Percentiles rank a stretch among this genome's conserved stretches.
phyloP scores from a whole-genome alignment of 30 jellyfish, hydroid and myxozoan species.

The Phacellophora camtschatica region DNA sequence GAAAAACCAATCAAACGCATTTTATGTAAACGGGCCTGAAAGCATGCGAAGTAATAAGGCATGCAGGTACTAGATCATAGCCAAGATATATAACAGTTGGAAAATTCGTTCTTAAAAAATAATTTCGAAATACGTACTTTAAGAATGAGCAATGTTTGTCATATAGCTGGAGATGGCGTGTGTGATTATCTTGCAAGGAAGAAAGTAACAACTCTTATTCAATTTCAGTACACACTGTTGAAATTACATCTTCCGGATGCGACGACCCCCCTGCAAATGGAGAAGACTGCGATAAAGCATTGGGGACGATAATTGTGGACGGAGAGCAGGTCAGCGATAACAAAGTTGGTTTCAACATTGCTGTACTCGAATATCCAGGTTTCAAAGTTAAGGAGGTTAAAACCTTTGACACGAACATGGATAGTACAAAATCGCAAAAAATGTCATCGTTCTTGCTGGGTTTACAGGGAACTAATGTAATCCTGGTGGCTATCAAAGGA shows the following conservation, averaged over 20 bases:
- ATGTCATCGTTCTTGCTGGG: conserved; percentile 76
- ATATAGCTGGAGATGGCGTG: too few species aligned
- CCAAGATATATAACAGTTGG: too few species aligned
- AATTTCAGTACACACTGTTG: conserved; percentile 55
- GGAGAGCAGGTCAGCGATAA: conserved; percentile 88
- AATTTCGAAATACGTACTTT: too few species aligned
- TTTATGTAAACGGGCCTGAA: too few species aligned
- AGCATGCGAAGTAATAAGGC: too few species aligned
- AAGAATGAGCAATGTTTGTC: too few species aligned
- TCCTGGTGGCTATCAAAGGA: conserved; percentile 81
- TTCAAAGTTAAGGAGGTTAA: conserved; percentile 53
- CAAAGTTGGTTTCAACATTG: conserved; percentile 82
- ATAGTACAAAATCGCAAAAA: conserved; percentile 52
- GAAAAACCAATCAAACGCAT: too few species aligned
- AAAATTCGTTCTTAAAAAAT: too few species aligned
- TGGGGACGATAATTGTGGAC: conserved; percentile 81
- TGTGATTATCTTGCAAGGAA: neutral
- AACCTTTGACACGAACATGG: conserved; percentile 72
- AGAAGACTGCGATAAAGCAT: conserved; percentile 70
- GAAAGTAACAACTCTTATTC: neutral
- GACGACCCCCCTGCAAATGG: conserved; percentile 82
- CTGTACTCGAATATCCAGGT: conserved; percentile 83
- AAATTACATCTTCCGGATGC: conserved; percentile 74
- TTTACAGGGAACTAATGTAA: conserved; percentile 59
- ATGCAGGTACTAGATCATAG: too few species aligned